Evolutionary conservation across 2,113 vertebrate genomes (phyloP), one percentile per base, ranked within the genome.

Genomic region (Zeus faber): DNA sequence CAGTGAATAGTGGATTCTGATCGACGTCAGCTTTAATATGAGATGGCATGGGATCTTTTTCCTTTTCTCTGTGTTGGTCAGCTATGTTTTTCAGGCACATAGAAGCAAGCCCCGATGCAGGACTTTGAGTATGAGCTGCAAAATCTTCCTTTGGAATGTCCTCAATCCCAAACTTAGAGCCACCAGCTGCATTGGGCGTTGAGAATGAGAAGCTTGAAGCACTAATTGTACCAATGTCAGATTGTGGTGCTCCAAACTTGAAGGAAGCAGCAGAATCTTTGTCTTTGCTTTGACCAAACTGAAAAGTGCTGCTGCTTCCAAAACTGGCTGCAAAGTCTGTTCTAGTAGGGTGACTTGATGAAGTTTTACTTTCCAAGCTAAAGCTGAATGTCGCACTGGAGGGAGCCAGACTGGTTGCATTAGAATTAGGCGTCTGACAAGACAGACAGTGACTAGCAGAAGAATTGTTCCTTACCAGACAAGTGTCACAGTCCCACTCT

Each of bases 121-220:
- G 49, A 5, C 54, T 35, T 39, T 80, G 76, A 49, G 63, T 62
- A 20, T 79, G 81, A 37, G 54, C 4, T 18, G 51, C 40, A 45
- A 73, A 45, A 1, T 61, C 47, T 56, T 81, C 88, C 54, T 87
- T 85, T 62, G 14, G 71, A 13, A 83, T 5, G 0, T 94, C 94
- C 49, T 89, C 84, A 85, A 92, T 88, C 16, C 93, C 95, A 91
- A 99, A 99, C 65, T 93, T 96, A 79, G 95, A 95, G 5, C 88
- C 91, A 24, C 58, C 74, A 49, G 77, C 2, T 67, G 88, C 16
- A 14, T 44, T 65, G 26, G 90, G 82, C 74, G 91, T 77, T 51
- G 93, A 85, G 84, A 96, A 95, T 33, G 77, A 91, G 77, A 96
- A 97, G 10, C 84, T 85, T 29, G 89, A 85, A 47, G 88, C 85